phyloP scores from a whole-genome alignment of 2,888 invertebrate species.

The Ectemnius lituratus region DNA sequence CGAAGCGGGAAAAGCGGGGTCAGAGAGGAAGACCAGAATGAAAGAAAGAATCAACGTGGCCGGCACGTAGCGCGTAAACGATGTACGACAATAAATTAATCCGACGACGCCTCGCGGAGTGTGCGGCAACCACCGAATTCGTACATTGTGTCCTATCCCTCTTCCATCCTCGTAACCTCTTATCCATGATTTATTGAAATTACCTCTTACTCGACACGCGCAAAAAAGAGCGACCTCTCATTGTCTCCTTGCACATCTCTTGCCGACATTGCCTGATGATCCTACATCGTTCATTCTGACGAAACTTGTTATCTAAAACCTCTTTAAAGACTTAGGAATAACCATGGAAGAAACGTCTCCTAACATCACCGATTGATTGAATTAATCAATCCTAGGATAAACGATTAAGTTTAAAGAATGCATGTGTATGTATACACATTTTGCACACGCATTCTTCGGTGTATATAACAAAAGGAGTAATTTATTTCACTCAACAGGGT shows the following conservation, averaged over 20 bases:
- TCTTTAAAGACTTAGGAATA: conserved; percentile 51
- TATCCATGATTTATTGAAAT: conserved; percentile 65
- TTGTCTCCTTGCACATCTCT: conserved; percentile 37
- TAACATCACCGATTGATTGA: no score
- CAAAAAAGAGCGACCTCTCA: conserved; percentile 51
- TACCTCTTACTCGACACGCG: conserved; percentile 55
- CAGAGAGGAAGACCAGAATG: no score
- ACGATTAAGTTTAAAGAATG: no score
- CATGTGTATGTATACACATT: no score
- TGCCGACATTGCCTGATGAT: conserved; percentile 36
- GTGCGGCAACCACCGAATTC: conserved; percentile 43
- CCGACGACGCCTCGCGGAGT: conserved; percentile 46
- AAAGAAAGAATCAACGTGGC: conserved; percentile 52
- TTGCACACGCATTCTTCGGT: no score
- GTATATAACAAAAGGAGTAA: no score
- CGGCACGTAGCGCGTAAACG: conserved; percentile 39
- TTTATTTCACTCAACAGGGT: no score
- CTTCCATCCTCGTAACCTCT: conserved; percentile 39
- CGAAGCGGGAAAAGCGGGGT: no score
- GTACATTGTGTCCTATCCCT: conserved; percentile 24
- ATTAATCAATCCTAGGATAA: no score
- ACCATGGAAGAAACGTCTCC: conserved; percentile 19
- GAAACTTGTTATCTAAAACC: conserved; percentile 29
- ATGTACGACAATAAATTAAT: conserved; percentile 61
- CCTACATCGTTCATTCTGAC: conserved; percentile 39